phyloP scores from a whole-genome alignment of 2,797 vertebrate species.

The Gymnothorax reevesii region DNA sequence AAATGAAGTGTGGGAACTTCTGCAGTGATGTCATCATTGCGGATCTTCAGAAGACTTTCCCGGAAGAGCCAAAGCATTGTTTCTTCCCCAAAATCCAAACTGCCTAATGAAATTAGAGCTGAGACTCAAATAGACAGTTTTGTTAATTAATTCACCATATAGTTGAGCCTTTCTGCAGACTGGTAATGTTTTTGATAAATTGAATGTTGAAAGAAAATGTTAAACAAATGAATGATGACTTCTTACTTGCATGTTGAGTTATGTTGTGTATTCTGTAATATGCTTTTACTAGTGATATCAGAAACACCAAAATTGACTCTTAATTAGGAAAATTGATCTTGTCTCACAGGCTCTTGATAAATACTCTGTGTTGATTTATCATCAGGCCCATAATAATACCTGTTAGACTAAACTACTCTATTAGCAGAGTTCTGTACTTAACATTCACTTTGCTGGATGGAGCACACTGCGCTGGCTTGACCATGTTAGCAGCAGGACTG shows the following conservation, averaged over 20 bases:
- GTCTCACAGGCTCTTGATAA: not conserved
- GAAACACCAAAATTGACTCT: not conserved
- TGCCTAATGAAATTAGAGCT: no score
- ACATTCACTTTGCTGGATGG: no score
- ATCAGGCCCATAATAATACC: no score
- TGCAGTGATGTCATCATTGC: not conserved
- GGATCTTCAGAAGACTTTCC: not conserved
- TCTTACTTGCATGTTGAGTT: not conserved
- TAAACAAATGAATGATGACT: not conserved
- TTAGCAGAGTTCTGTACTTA: no score
- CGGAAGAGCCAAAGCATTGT: not conserved
- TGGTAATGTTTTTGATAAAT: not conserved
- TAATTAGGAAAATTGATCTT: not conserved
- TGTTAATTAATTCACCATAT: not conserved
- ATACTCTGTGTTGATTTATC: not conserved
- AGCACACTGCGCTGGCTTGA: no score
- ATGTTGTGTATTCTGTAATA: not conserved
- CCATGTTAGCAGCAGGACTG: no score
- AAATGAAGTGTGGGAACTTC: not conserved
- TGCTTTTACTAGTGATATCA: not conserved
- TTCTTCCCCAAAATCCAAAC: not conserved
- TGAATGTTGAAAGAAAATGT: not conserved
- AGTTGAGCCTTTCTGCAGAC: not conserved
- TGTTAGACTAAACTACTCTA: no score
- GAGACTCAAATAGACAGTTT: not conserved